Base-by-base conservation (phyloP, 2,113 vertebrate species). In the Lates calcarifer region DNA sequence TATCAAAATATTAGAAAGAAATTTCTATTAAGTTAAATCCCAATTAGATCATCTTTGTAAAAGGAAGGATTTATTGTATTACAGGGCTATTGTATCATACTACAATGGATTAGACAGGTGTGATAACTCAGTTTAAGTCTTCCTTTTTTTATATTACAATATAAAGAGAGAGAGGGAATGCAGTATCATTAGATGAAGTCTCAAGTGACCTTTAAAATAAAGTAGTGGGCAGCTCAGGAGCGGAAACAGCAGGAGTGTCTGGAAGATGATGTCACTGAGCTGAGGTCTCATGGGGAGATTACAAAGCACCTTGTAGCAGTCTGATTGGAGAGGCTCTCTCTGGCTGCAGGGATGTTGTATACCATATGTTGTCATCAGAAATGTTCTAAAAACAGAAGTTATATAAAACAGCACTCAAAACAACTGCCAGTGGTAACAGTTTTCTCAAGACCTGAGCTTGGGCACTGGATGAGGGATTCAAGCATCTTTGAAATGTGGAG, bases 211-310 rank as follows among this genome's bases (percentile, higher is more conserved):
- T 76, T 83, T 70, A 57, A 77, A 72, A 68, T 60, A 10, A 76
- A 85, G 28, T 12, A 28, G 20, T 15, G 43, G 33, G n/a, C 58
- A 61, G 70, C 65, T 80, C 62, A 3, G 28, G 20, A 66, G 62
- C 29, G 4, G 67, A 77, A 87, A 83, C 68, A 86, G 61, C 39
- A 33, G 56, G 72, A 86, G 10, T 35, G 51, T 64, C 55, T 73
- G 55, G 62, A 57, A 49, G 83, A 77, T 87, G 73, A 84, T 67
- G 75, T 77, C 72, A 76, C 6, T 43, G 60, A 81, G 55, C 61
- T 43, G 43, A 37, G 64, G 61, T 73, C 45, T 85, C 69, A 71
- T 0, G 35, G n/a, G 64, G 66, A 74, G 56, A 76, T 85, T 84
- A 62, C 39, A 84, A 45, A 76, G 64, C 26, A 71, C 33, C 63